Evolutionary conservation across 2,797 vertebrate species (phyloP).

Genomic region (Alauda arvensis): DNA sequence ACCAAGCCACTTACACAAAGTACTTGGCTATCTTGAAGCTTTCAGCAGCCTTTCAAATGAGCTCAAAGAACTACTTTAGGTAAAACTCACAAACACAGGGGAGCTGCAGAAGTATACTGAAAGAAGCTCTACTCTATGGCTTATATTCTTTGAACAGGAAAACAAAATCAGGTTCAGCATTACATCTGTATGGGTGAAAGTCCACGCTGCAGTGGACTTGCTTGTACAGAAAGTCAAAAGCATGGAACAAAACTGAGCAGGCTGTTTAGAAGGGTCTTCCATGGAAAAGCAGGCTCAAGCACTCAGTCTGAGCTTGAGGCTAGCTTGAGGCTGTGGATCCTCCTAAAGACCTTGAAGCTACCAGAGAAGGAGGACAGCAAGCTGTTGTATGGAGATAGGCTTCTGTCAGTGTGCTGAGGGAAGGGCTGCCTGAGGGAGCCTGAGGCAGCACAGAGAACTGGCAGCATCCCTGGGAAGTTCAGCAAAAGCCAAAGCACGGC

Average conservation of each 20-base stretch:
- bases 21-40: conserved; percentile 12
- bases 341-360: not conserved
- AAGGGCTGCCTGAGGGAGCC: not conserved
- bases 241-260: not conserved
- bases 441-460: not conserved
- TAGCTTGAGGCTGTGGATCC: not conserved
- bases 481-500: not conserved
- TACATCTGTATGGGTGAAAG: not conserved
- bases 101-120: not conserved
- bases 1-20: conserved; percentile 35
- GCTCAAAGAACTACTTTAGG: not conserved
- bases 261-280: not conserved
- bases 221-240: not conserved
- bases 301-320: not conserved
- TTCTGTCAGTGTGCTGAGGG: not conserved
- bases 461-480: not conserved
- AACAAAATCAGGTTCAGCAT: not conserved
- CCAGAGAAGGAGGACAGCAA: not conserved
- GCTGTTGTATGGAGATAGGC: not conserved
- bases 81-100: not conserved
- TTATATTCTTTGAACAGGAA: not conserved
- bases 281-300: not conserved
- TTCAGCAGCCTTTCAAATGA: conserved; percentile 17
- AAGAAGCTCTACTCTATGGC: not conserved
- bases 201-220: not conserved